These are phyloP conservation scores for Caranx melampygus DNA, from an alignment of 2,113 vertebrate genomes.

Conservation along the genomic window DNA sequence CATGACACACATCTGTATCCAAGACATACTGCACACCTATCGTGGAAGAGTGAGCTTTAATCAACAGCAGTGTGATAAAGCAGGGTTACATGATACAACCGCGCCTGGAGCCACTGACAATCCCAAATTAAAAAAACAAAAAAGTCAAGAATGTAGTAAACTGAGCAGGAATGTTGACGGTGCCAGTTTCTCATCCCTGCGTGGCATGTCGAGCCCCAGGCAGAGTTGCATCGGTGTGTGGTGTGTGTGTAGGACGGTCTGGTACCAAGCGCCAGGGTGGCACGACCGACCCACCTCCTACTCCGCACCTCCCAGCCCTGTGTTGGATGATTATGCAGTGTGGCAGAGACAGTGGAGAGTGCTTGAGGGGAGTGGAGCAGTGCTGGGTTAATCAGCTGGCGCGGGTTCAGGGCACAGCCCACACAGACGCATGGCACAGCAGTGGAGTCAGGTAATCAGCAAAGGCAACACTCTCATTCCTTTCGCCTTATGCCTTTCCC, in stretches of 20 bases:
- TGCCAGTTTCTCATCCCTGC: constrained; percentile 62
- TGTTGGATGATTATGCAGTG: constrained; percentile 74
- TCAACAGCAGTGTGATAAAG: constrained; percentile 49
- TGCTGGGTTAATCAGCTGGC: constrained; percentile 91
- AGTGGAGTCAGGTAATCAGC: constrained; percentile 90
- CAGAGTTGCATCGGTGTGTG: constrained; percentile 46
- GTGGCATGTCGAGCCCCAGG: constrained; percentile 62
- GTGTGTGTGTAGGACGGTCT: constrained; percentile 56
- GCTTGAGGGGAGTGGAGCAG: constrained; percentile 86
- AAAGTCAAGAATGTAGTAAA: constrained; percentile 56
- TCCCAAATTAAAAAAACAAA: constrained; percentile 52
- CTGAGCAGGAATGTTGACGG: constrained; percentile 45
- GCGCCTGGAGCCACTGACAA: constrained; percentile 48
- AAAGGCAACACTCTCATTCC: constrained; percentile 85
- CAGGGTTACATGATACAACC: constrained; percentile 50
- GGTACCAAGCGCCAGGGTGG: constrained; percentile 76
- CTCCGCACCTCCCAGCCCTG: constrained; percentile 67
- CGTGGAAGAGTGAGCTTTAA: constrained; percentile 43
- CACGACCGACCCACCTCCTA: constrained; percentile 61
- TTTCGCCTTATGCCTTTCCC: constrained; percentile 54
- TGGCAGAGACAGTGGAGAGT: constrained; percentile 79
- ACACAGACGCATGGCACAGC: constrained; percentile 91
- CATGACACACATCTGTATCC: constrained; percentile 37
- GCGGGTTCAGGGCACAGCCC: constrained; percentile 89
- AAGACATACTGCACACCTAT: constrained; percentile 26